These are phyloP conservation scores for Siniperca scherzeri DNA, from an alignment of 2,797 vertebrate species.

Conservation along the genomic window DNA sequence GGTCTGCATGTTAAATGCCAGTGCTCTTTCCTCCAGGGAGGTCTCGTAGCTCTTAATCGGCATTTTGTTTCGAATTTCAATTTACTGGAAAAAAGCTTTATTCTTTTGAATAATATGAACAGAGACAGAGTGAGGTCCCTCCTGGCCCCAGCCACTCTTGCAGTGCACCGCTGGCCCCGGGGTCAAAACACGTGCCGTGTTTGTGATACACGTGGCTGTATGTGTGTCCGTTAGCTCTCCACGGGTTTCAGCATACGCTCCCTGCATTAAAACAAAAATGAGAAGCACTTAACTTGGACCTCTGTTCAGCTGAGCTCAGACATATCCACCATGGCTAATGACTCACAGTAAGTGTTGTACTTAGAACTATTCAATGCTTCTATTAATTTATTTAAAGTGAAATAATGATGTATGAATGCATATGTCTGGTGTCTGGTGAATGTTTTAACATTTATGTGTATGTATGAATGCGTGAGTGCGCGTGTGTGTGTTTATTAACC, in stretches of 20 bases:
- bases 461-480: constrained; percentile 31
- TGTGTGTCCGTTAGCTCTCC: constrained; percentile 23
- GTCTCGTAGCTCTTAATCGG: constrained; percentile 75
- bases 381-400: constrained; percentile 35
- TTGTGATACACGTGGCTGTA: constrained; percentile 44
- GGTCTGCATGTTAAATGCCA: constrained; percentile 79
- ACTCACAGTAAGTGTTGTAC: constrained; percentile 12
- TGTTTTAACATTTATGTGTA: constrained; percentile 42
- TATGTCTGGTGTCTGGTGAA: constrained; percentile 49
- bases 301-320: constrained; percentile 20
- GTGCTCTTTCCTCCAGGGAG: constrained; percentile 66
- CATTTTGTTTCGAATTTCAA: constrained; percentile 81
- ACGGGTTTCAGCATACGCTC: constrained; percentile 10
- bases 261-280: constrained; percentile 26
- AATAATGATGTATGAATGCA: constrained; percentile 40
- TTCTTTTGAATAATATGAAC: constrained; percentile 74
- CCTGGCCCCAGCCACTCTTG: constrained; percentile 29
- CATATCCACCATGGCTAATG: neutral
- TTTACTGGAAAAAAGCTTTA: constrained; percentile 61
- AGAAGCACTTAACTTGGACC: constrained; percentile 8
- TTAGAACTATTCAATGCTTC: neutral
- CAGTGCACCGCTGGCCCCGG: constrained; percentile 13
- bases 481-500: constrained; percentile 77
- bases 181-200: constrained; percentile 53
- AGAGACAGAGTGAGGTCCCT: constrained; percentile 64